Evolutionary conservation across 2,797 vertebrate genomes (phyloP).

Genomic region (Toxotes lorentzi): DNA sequence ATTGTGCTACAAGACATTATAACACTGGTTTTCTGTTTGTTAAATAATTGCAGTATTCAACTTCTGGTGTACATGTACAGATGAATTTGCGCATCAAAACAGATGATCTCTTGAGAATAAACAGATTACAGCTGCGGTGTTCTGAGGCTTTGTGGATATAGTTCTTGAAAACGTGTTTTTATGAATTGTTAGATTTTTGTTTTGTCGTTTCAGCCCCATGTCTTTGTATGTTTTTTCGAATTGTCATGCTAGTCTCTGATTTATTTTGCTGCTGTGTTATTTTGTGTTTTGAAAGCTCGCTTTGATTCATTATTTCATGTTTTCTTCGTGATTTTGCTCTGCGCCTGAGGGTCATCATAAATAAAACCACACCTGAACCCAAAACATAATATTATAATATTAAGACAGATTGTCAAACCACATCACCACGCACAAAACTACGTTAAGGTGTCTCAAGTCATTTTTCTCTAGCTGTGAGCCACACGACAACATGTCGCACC

Average conservation of each 20-base stretch:
- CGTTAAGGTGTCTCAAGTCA: constrained; percentile 47
- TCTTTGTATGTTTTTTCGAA: constrained; percentile 6
- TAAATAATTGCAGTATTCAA: background rate
- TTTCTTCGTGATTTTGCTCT: constrained; percentile 36
- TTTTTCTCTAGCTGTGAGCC: constrained; percentile 44
- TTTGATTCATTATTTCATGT: constrained; percentile 52
- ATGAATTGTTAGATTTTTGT: background rate
- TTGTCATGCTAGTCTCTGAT: constrained; percentile 1
- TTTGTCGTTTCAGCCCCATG: background rate
- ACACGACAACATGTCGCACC: constrained; percentile 59
- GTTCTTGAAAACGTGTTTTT: background rate
- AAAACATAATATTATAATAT: constrained; percentile 52
- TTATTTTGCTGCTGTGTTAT: constrained; percentile 9
- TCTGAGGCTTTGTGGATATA: background rate
- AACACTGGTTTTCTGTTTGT: background rate
- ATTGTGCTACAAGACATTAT: background rate
- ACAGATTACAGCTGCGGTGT: background rate
- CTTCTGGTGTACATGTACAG: background rate
- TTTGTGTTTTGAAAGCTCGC: constrained; percentile 28
- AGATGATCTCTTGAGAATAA: constrained; percentile 4
- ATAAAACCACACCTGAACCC: constrained; percentile 47
- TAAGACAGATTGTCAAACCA: constrained; percentile 23
- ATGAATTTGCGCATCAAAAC: background rate
- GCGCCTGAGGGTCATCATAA: constrained; percentile 49
- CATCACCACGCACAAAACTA: constrained; percentile 8